A percentile compares a stretch with the other conserved stretches of the same genome.
phyloP scores from a whole-genome alignment of 2,797 vertebrate genomes.

The Tolypeutes matacus region DNA sequence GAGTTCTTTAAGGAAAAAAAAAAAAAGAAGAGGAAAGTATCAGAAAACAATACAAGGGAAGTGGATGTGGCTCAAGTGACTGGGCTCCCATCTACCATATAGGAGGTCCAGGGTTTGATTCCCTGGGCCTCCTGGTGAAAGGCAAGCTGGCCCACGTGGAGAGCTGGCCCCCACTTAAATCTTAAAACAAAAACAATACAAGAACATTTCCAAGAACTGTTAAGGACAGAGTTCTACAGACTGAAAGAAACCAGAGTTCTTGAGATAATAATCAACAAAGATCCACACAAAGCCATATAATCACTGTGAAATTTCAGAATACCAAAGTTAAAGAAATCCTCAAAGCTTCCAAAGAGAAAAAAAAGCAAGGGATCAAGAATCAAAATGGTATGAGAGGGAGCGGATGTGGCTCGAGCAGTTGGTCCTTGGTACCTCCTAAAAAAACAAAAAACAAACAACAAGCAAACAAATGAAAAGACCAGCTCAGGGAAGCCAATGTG shows the following conservation, averaged over 20 bases:
- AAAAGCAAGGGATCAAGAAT: neutral
- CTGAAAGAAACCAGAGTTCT: neutral
- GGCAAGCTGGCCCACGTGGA: too few species aligned
- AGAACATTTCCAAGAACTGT: neutral
- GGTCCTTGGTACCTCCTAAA: too few species aligned
- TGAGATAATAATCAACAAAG: neutral
- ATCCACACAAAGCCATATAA: neutral
- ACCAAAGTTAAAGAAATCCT: neutral
- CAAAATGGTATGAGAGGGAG: neutral
- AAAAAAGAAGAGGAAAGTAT: neutral
- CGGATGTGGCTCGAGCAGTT: too few species aligned
- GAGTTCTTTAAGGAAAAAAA: neutral
- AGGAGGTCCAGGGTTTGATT: too few species aligned
- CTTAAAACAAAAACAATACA: neutral
- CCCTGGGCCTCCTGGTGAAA: too few species aligned
- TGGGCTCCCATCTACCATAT: too few species aligned
- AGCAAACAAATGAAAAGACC: too few species aligned
- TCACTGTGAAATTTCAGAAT: neutral
- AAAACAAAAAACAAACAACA: too few species aligned
- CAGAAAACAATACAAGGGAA: neutral
- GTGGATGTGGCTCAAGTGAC: too few species aligned
- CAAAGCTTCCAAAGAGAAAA: too few species aligned
- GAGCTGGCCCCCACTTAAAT: too few species aligned
- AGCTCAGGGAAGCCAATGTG: too few species aligned
- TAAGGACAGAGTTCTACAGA: neutral